A percentile compares a stretch with the other conserved stretches of the same genome.
Conservation (phyloP, 2,113 vertebrate genomes). For the Pluvianellus socialis region DNA sequence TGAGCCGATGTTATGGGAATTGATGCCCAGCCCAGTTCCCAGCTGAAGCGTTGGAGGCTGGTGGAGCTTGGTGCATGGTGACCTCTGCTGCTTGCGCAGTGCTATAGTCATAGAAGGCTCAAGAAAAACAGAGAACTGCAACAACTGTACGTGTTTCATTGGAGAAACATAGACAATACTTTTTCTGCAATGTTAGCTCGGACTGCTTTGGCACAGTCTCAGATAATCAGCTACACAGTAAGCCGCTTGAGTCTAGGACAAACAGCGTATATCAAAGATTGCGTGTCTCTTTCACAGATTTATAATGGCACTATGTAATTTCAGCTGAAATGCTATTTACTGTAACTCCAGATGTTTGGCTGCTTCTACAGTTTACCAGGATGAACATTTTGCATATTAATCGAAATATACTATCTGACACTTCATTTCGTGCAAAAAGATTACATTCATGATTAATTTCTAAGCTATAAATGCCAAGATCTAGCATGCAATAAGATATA, state of each 20-base stretch:
- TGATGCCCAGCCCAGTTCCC: not conserved
- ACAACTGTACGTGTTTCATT: not conserved
- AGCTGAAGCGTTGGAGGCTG: not conserved
- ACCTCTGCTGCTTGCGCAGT: slow-evolving; percentile 63
- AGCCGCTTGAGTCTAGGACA: not conserved
- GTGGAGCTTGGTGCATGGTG: slow-evolving; percentile 38
- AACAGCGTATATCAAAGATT: not conserved
- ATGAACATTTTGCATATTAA: not conserved
- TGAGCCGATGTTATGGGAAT: not conserved
- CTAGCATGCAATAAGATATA: not conserved
- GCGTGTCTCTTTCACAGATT: not conserved
- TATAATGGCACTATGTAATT: not conserved
- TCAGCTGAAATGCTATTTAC: not conserved
- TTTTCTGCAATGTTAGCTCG: not conserved
- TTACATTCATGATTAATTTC: not conserved
- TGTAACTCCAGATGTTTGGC: slow-evolving; percentile 39
- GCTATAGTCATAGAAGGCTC: not conserved
- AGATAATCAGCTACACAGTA: not conserved
- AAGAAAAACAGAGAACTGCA: not conserved
- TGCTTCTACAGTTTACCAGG: not conserved
- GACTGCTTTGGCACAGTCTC: not conserved
- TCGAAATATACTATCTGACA: not conserved
- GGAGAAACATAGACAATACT: not conserved
- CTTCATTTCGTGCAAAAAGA: not conserved
- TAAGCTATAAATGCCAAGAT: not conserved